Evolutionary conservation across 1,140 invertebrate species (phyloP).

Genomic region (Diachasma alloeum): DNA sequence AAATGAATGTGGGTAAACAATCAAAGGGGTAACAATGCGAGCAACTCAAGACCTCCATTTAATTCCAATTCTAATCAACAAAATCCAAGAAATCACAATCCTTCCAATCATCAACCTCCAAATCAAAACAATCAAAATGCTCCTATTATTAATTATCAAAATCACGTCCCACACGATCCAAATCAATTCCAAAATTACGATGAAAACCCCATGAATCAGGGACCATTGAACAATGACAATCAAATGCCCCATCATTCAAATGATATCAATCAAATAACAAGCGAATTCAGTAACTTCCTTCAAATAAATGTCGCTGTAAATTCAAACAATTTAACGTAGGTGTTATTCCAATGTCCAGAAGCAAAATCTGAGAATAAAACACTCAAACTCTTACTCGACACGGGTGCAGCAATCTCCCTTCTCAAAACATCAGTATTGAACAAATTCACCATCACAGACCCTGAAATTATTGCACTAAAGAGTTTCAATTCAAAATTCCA

Average conservation of each 20-base stretch:
- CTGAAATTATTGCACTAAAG: conserved; percentile 8
- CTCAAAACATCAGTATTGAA: conserved; percentile 14
- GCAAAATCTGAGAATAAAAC: conserved; percentile 1
- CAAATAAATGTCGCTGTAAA: not conserved
- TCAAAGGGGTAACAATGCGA: not conserved
- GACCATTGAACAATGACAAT: not conserved
- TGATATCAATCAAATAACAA: not conserved
- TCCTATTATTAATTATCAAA: no score
- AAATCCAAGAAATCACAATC: not conserved
- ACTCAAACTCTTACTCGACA: conserved; percentile 22
- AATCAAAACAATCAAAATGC: no score
- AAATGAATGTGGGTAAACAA: not conserved
- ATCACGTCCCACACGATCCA: no score
- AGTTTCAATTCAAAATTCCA: conserved; percentile 4
- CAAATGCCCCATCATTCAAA: not conserved
- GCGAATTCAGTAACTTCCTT: not conserved
- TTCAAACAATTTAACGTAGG: conserved; percentile 11
- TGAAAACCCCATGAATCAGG: no score
- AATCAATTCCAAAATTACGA: no score
- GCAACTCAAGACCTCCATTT: not conserved
- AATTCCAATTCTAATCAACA: not conserved
- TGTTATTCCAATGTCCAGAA: not conserved
- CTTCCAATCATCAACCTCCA: no score
- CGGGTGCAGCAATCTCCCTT: conserved; percentile 21
- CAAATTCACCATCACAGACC: conserved; percentile 8